Evolutionary conservation across 2,797 vertebrate genomes (phyloP), one percentile per base, ranked within the genome.

Genomic region (Onychomys leucogaster): DNA sequence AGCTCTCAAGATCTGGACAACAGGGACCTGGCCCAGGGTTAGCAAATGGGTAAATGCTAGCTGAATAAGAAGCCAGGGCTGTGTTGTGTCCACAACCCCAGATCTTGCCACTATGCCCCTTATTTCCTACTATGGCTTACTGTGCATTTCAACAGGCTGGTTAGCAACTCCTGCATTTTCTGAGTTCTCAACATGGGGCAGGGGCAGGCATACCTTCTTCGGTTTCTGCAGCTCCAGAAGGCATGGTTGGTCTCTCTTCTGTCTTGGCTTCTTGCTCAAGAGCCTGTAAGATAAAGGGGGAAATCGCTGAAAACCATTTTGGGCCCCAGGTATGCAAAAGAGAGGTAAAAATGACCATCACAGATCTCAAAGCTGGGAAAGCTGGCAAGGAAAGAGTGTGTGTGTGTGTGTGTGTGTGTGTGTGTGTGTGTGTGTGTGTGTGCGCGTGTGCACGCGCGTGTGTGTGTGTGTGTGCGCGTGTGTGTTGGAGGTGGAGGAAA

Each of bases 191-290:
- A 6, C 3, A 16, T 29, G 19, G 32, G 25, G 23, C 95, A 97
- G 49, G 37, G 90, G 63, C 95, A 94, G 14, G 0, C 34, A 1
- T 98, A 99, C 98, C 98, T 98, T 98, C 98, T 96, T 96, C 61
- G 85, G 92, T 94, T 55, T 9, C 14, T 76, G 94, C 61, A 97
- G 96, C 96, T 73, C 78, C 94, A 71, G 93, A 97, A 55, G 91
- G 96, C 90, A 98, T 94, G 86, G 97, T 92, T 89, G 78, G 76
- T 97, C 63, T 82, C 97, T 97, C 96, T 93, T 97, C 92, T 78
- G 83, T 52, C 82, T 91, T 97, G 94, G 96, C 55, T 95, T 97
- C 97, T 92, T 96, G 98, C 84, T 97, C 96, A 97, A 98, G 95
- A 96, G 91, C 95, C 98, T 98, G 97, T 67, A 29, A 94, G 82